These are phyloP conservation scores for Magallana ariakensis DNA, from an alignment of 1,140 invertebrate genomes.

Conservation along the genomic window DNA sequence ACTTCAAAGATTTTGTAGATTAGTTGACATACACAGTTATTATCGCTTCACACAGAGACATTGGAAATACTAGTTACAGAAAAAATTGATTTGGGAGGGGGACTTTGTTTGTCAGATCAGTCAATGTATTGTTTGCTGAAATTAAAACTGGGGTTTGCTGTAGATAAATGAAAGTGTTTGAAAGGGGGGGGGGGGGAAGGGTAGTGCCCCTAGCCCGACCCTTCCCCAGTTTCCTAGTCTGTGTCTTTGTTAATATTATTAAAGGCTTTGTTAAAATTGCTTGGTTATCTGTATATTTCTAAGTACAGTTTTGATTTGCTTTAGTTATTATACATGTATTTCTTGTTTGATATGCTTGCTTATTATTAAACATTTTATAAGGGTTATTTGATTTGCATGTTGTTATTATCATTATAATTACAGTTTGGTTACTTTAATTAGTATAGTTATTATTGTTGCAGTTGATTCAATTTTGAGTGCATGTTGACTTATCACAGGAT, in stretches of 20 bases:
- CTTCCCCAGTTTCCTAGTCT: not conserved
- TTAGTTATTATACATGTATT: constrained; percentile 23
- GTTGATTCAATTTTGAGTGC: constrained; percentile 25
- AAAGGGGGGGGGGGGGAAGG: not conserved
- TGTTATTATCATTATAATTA: constrained; percentile 12
- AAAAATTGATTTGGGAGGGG: not conserved
- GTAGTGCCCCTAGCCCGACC: not conserved
- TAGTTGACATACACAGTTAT: not conserved
- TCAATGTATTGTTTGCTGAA: not conserved
- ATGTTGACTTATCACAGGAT: constrained; percentile 25
- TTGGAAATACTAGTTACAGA: not conserved
- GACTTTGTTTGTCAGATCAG: not conserved
- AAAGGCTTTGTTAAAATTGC: not conserved
- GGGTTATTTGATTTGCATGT: constrained; percentile 13
- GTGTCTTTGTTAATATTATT: not conserved
- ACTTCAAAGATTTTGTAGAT: not conserved
- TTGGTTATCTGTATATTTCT: not conserved
- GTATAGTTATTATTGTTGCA: constrained; percentile 20
- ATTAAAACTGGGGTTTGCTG: not conserved
- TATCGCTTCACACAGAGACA: constrained; percentile 6
- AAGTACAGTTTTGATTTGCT: constrained; percentile 3
- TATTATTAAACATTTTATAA: not conserved
- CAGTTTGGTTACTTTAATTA: not conserved
- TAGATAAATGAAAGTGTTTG: not conserved
- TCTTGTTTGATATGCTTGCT: constrained; percentile 6